Conservation (phyloP, 2,888 invertebrate species). For the Conomelus anceps region DNA sequence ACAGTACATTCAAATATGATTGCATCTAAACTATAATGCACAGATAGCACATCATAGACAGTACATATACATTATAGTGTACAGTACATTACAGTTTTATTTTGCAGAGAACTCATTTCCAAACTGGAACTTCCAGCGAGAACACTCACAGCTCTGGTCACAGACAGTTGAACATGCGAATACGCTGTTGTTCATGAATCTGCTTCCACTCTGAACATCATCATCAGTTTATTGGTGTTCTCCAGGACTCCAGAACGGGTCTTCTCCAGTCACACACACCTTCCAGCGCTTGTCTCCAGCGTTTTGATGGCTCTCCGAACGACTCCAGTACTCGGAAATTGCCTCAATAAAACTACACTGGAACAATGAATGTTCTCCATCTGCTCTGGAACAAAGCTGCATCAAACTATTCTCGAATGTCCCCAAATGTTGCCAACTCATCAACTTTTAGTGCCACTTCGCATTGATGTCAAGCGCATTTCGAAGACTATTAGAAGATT, state of each 20-base stretch:
- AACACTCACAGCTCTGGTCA: neutral
- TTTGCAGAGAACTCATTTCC: neutral
- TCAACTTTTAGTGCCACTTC: neutral
- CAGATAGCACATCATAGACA: too few species aligned
- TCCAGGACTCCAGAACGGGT: too few species aligned
- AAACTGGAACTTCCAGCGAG: too few species aligned
- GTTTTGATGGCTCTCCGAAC: neutral
- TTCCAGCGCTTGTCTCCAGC: too few species aligned
- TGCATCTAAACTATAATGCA: too few species aligned
- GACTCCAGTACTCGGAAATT: neutral
- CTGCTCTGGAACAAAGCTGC: neutral
- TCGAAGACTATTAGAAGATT: neutral
- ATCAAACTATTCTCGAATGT: neutral
- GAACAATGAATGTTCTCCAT: neutral
- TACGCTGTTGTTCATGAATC: neutral
- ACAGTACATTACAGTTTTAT: neutral
- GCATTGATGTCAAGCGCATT: neutral
- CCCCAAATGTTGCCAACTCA: neutral
- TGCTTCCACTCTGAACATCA: neutral
- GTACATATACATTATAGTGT: too few species aligned
- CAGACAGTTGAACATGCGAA: neutral
- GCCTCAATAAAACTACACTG: neutral
- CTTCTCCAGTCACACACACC: neutral
- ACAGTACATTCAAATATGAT: too few species aligned
- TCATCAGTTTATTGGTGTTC: neutral